These are phyloP conservation scores for Neolamprologus sp. DNA, from an alignment of 2,113 vertebrate species.

Conservation along the genomic window DNA sequence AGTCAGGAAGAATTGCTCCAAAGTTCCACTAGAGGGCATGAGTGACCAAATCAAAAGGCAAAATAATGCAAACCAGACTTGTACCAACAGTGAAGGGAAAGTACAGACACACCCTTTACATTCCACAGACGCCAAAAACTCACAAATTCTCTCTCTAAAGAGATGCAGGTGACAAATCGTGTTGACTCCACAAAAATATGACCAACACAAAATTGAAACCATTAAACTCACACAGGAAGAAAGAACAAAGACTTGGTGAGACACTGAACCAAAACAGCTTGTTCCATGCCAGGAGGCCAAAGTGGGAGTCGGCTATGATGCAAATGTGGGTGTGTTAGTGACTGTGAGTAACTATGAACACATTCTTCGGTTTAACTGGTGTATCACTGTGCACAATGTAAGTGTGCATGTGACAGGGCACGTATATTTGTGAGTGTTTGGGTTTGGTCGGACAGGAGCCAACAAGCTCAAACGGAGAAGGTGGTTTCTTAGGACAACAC, in stretches of 20 bases:
- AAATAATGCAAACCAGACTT: conserved; percentile 32
- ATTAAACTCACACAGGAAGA: not conserved
- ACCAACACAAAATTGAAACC: not conserved
- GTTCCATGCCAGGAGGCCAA: not conserved
- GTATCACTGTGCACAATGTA: not conserved
- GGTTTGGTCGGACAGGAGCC: not conserved
- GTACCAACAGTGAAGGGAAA: conserved; percentile 33
- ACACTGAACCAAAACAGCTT: not conserved
- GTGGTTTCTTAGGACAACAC: conserved; percentile 40
- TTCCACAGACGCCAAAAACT: conserved; percentile 4
- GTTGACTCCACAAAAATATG: not conserved
- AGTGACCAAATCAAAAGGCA: not conserved
- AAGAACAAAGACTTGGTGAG: not conserved
- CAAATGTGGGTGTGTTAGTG: conserved; percentile 18
- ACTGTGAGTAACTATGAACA: not conserved
- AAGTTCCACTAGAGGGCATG: conserved; percentile 56
- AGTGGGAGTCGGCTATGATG: conserved; percentile 7
- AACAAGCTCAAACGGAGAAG: not conserved
- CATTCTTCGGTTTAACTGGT: not conserved
- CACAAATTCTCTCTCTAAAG: not conserved
- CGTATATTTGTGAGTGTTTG: not conserved
- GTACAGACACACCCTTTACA: conserved; percentile 63
- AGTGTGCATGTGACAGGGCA: not conserved
- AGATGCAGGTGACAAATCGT: not conserved
- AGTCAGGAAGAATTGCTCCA: not conserved